Conservation (phyloP, 2,113 vertebrate genomes). For the Chauna torquata region DNA sequence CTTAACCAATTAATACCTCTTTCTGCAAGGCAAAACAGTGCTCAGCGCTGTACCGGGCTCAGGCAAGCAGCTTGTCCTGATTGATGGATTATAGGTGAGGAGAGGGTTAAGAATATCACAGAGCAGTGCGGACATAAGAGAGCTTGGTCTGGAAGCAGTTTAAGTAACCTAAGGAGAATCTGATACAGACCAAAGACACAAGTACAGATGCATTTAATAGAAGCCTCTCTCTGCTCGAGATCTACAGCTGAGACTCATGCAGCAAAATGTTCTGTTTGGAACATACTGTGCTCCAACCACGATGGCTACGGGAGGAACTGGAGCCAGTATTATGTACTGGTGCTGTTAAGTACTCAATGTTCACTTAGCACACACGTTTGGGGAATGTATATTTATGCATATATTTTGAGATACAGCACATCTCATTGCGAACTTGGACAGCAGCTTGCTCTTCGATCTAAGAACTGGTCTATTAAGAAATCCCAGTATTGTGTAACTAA, state of each 20-base stretch:
- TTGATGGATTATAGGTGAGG: neutral
- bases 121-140: neutral
- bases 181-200: constrained; percentile 57
- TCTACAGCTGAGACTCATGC: constrained; percentile 63
- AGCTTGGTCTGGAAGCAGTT: constrained; percentile 58
- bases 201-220: constrained; percentile 66
- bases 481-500: constrained; percentile 10
- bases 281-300: constrained; percentile 66
- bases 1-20: constrained; percentile 12
- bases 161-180: constrained; percentile 65
- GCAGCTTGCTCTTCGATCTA: constrained; percentile 10
- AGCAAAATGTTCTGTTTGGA: constrained; percentile 64
- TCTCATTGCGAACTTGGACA: constrained; percentile 34
- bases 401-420: constrained; percentile 36
- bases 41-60: neutral
- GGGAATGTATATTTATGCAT: constrained; percentile 46
- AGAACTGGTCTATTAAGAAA: constrained; percentile 27
- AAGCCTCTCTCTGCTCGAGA: constrained; percentile 33
- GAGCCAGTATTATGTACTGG: constrained; percentile 66
- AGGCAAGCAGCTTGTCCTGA: neutral
- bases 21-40: neutral
- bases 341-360: constrained; percentile 64
- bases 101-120: constrained; percentile 29
- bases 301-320: constrained; percentile 27
- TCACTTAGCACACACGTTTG: constrained; percentile 66